Evolutionary conservation across 2,888 invertebrate genomes (phyloP).

Genomic region (Watsonalla cultraria): DNA sequence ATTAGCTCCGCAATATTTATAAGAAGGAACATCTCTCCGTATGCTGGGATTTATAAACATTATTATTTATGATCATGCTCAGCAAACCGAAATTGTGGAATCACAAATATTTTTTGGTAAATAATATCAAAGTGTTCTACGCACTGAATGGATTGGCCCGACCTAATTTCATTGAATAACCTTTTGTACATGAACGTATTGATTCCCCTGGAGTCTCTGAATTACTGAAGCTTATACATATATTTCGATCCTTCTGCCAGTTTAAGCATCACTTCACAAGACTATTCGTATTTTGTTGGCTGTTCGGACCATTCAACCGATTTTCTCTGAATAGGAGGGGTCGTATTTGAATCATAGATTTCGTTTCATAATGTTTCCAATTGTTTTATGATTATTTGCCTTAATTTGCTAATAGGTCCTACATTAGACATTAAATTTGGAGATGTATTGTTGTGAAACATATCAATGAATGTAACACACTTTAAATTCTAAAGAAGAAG

Average conservation of each 20-base stretch:
- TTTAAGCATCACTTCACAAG: neutral
- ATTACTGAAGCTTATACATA: neutral
- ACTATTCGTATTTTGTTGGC: neutral
- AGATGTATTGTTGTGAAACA: neutral
- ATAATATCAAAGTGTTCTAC: neutral
- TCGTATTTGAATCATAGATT: no score
- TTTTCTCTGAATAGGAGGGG: neutral
- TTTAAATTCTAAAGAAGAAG: neutral
- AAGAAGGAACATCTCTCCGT: no score
- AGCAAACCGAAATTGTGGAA: no score
- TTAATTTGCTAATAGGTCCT: no score
- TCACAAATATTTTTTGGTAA: neutral
- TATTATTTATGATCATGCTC: no score
- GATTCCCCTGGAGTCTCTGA: neutral
- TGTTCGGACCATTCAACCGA: neutral
- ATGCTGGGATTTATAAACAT: no score
- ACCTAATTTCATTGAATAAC: neutral
- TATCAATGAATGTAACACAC: neutral
- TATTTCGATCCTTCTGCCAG: neutral
- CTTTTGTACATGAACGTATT: neutral
- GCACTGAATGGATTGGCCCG: neutral
- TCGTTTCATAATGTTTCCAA: no score
- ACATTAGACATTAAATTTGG: no score
- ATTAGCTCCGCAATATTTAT: no score
- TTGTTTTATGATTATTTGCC: no score